These are phyloP conservation scores for Ammospiza maritima DNA, from an alignment of 2,797 vertebrate species.

Conservation along the genomic window DNA sequence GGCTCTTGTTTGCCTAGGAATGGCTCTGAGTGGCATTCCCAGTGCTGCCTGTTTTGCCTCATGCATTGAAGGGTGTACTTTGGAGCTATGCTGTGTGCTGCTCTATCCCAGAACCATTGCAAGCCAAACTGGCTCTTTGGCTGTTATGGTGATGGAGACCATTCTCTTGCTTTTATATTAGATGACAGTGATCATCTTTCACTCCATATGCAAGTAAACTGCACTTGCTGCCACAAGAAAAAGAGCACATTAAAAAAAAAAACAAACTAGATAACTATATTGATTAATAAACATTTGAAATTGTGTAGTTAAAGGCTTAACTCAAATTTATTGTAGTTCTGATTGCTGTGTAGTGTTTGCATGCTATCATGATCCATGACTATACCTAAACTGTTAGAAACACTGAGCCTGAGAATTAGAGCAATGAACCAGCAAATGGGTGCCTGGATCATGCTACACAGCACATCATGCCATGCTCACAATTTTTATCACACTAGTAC, in stretches of 20 bases:
- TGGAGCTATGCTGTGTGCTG: not conserved
- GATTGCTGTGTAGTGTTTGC: not conserved
- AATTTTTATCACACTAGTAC: not conserved
- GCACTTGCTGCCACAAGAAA: not conserved
- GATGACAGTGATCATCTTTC: not conserved
- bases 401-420: not conserved
- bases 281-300: not conserved
- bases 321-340: not conserved
- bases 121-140: not conserved
- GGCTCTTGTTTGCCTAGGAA: accelerated
- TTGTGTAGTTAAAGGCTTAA: not conserved
- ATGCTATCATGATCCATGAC: not conserved
- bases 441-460: not conserved
- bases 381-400: not conserved
- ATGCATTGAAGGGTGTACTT: not conserved
- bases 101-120: not conserved
- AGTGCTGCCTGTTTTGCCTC: not conserved
- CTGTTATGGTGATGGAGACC: not conserved
- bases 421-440: not conserved
- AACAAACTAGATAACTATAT: not conserved
- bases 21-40: not conserved
- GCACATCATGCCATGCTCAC: not conserved
- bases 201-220: not conserved
- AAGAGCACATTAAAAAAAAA: not conserved
- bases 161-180: not conserved